Base-by-base conservation (phyloP, 2,113 vertebrate species). In the Hydrochoerus hydrochaeris region DNA sequence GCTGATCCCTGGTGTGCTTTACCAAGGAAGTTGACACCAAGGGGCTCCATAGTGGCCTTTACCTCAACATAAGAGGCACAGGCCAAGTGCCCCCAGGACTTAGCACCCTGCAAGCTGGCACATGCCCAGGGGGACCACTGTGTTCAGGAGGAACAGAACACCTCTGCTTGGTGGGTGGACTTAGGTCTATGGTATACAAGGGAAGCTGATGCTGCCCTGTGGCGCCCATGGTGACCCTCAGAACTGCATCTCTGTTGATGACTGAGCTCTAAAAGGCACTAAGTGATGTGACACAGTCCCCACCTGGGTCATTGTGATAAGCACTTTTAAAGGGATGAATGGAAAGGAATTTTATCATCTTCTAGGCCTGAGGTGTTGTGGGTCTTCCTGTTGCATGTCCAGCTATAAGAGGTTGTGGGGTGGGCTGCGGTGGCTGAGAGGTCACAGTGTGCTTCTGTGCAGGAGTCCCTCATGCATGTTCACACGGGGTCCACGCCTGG, bases 401-500 rank as follows among this genome's bases (percentile, higher is more conserved):
- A 81, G 28, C 28, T 5, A 10, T 14, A 54, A 81, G 65, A 81
- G 20, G n/a, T 46, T 4, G 20, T 6, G 0, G 14, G 3, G 5
- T 44, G 4, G 16, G 3, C 6, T 91, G 11, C 41, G 0, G 82
- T 57, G 49, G 13, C 32, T 19, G 5, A 32, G 1, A 2, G 69
- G 7, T 12, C 9, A 3, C 54, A 24, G 20, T 9, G 1, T 14
- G 7, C 19, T 9, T 28, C 35, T n/a, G 16, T 28, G 12, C 49
- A 44, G 14, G n/a, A 19, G 7, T 44, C 26, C 49, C 20, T 3
- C 13, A 28, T 0, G 26, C 20, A 54, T 1, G 17, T 17, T 4
- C 49, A n/a, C 12, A 2, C 7, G 1, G 22, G 6, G 22, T 24
- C 22, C 5, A 19, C 0, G 0, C 24, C 41, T 71, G 24, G 16